Percentiles rank a stretch among this genome's conserved stretches.
Conservation (phyloP, 2,113 vertebrate genomes). For the Nothoprocta pentlandii region DNA sequence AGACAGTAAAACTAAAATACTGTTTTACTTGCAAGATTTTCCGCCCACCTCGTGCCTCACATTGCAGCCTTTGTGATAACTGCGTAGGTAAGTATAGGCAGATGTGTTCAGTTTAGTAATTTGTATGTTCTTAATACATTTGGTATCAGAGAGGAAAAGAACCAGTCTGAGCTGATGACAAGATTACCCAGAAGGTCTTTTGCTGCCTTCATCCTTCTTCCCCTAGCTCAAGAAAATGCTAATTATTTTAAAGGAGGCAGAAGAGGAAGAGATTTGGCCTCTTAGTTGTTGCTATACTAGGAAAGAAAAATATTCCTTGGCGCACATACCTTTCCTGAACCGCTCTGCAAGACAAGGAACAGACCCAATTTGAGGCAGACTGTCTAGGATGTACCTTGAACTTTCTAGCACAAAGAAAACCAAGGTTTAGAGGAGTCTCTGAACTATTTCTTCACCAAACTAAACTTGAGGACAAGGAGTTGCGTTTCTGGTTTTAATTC, state of each 20-base stretch:
- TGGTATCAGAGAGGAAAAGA: background rate
- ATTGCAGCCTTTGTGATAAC: conserved; percentile 99
- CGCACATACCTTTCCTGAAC: background rate
- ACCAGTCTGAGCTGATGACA: background rate
- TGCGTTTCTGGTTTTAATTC: background rate
- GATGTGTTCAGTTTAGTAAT: background rate
- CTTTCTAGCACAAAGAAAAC: background rate
- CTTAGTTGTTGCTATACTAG: background rate
- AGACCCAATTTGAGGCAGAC: rapidly evolving
- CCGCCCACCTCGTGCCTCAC: conserved; percentile 95
- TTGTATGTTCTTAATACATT: background rate
- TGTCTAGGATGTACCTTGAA: rapidly evolving
- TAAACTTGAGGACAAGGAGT: background rate
- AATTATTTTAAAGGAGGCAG: background rate
- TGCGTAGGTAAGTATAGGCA: conserved; percentile 91
- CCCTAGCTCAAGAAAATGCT: background rate
- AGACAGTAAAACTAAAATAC: conserved; percentile 97
- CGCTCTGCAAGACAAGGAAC: background rate
- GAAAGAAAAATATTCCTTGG: background rate
- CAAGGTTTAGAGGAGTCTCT: background rate
- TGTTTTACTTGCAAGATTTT: conserved; percentile 99
- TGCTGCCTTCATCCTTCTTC: background rate
- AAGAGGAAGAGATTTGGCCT: background rate
- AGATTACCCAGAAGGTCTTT: background rate
- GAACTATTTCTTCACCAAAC: background rate